Percentiles rank a stretch among this genome's conserved stretches.
phyloP scores from a whole-genome alignment of 2,888 invertebrate species.

The Ophion slaviceki region DNA sequence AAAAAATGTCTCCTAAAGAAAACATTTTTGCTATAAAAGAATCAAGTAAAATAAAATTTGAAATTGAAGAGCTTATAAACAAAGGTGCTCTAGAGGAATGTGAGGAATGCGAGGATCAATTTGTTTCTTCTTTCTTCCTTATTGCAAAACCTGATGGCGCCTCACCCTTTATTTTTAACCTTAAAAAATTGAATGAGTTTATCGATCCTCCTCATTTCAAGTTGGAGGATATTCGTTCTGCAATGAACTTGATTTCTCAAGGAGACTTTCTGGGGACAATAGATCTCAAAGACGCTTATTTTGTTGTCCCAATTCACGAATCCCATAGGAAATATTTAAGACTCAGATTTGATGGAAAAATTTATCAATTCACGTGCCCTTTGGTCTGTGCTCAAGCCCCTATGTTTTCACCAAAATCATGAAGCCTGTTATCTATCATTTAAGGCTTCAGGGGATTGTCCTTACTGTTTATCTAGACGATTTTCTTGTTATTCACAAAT shows the following conservation, averaged over 20 bases:
- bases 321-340: slow-evolving; percentile 1
- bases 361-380: slow-evolving; percentile 5
- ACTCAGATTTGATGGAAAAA: neutral
- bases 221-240: neutral
- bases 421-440: slow-evolving; percentile 2
- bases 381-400: neutral
- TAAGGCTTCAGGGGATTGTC: neutral
- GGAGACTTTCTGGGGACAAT: neutral
- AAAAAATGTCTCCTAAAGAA: no score
- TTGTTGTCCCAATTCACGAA: slow-evolving; percentile 8
- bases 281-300: slow-evolving; percentile 8
- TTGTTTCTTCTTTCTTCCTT: no score
- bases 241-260: neutral
- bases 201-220: slow-evolving; percentile 10
- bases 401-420: slow-evolving; percentile 8
- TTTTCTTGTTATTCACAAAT: slow-evolving; percentile 6
- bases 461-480: slow-evolving; percentile 11
- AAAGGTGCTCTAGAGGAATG: no score
- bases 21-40: no score
- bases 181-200: no score
- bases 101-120: no score
- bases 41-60: no score
- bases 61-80: no score
- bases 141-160: no score
- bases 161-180: no score